These are phyloP conservation scores for Panulirus ornatus DNA, from an alignment of 1,140 invertebrate species.

Conservation along the genomic window DNA sequence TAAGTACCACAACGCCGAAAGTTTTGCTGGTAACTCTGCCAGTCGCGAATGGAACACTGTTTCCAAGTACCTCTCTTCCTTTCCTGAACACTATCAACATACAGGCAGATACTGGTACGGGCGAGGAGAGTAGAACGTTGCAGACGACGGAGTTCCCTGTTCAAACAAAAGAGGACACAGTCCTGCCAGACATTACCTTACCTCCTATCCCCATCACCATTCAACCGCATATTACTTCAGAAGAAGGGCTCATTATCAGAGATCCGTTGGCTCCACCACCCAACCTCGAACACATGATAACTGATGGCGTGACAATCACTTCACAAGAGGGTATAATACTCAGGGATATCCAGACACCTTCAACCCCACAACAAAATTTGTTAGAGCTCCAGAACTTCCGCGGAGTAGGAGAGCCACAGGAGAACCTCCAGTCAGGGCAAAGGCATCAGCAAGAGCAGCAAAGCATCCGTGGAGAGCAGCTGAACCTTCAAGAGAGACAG, in stretches of 20 bases:
- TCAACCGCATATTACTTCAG: background rate
- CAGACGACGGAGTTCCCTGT: too few relatives aligned
- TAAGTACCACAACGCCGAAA: conserved; percentile 25
- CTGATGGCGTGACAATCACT: conserved; percentile 50
- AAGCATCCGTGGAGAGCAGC: background rate
- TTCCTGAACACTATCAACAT: background rate
- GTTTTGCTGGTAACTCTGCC: conserved; percentile 51
- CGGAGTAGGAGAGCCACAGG: background rate
- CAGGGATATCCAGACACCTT: background rate
- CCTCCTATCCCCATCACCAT: background rate
- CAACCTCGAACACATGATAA: conserved; percentile 36
- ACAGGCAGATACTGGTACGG: too few relatives aligned
- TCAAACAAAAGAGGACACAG: background rate
- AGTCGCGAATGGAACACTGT: conserved; percentile 10
- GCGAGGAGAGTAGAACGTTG: too few relatives aligned
- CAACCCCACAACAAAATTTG: too few relatives aligned
- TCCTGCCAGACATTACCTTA: background rate
- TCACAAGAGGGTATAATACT: conserved; percentile 45
- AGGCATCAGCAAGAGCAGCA: background rate
- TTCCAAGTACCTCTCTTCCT: background rate
- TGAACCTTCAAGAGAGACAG: background rate
- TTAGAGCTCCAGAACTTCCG: too few relatives aligned
- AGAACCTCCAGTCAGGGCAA: background rate
- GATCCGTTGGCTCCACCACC: conserved; percentile 30
- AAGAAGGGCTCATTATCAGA: background rate